phyloP scores from a whole-genome alignment of 1,140 invertebrate species.

The Vollenhovia emeryi region DNA sequence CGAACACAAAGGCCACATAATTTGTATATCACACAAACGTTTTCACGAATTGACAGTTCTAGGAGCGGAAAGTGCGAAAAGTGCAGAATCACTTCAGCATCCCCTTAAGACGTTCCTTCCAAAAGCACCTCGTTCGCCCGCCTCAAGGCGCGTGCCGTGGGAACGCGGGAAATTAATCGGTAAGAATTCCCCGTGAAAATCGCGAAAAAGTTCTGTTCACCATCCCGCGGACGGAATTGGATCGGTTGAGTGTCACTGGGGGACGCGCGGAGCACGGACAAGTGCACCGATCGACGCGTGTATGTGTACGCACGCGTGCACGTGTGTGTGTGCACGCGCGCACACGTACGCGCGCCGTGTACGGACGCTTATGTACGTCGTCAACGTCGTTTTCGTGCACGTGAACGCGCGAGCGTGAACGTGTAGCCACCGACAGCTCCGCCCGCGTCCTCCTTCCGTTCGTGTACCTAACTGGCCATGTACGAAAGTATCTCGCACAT shows the following conservation, averaged over 20 bases:
- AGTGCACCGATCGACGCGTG: constrained; percentile 67
- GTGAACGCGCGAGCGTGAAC: constrained; percentile 66
- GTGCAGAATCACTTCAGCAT: no score
- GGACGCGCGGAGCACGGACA: constrained; percentile 66
- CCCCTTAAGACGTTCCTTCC: background rate
- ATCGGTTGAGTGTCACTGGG: constrained; percentile 67
- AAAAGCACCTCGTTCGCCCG: background rate
- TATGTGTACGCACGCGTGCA: background rate
- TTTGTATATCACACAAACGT: no score
- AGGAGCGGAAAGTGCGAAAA: no score
- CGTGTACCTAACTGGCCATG: constrained; percentile 62
- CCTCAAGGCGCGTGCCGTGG: no score
- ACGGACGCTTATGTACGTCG: constrained; percentile 46
- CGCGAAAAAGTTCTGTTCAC: constrained; percentile 4
- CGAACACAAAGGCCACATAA: no score
- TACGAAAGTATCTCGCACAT: constrained; percentile 67
- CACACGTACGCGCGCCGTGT: background rate
- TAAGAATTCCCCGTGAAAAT: background rate
- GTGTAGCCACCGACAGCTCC: constrained; percentile 73
- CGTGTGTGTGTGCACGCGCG: background rate
- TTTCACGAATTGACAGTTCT: no score
- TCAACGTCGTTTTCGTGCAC: constrained; percentile 53
- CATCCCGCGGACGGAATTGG: constrained; percentile 4
- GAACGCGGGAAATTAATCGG: constrained; percentile 2
- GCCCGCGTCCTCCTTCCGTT: constrained; percentile 66